Conservation (phyloP, 1,140 invertebrate genomes). For the Harpegnathos saltator region DNA sequence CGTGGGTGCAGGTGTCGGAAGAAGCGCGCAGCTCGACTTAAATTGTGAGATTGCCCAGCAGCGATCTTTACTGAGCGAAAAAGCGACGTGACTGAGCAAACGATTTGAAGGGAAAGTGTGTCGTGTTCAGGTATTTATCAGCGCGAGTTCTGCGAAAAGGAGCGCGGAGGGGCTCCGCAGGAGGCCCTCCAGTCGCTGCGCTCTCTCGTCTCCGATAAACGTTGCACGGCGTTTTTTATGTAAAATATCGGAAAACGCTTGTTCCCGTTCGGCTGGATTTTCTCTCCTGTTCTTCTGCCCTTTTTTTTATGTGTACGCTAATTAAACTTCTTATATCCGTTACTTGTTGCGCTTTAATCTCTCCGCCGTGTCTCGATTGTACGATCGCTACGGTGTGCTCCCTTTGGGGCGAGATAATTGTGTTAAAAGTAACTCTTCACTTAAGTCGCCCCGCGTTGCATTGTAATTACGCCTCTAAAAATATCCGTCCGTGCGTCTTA, state of each 20-base stretch:
- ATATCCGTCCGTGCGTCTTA: background rate
- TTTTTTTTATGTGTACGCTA: background rate
- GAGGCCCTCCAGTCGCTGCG: too few relatives aligned
- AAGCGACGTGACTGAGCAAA: background rate
- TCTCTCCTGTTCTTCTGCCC: background rate
- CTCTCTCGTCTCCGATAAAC: background rate
- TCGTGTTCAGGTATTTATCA: background rate
- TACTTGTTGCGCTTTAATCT: constrained; percentile 3
- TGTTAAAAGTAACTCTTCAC: background rate
- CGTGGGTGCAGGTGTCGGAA: background rate
- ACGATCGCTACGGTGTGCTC: too few relatives aligned
- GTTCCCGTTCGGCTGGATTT: background rate
- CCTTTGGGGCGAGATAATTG: constrained; percentile 2
- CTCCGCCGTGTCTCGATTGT: background rate
- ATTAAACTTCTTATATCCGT: constrained; percentile 30
- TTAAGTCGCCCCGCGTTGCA: background rate
- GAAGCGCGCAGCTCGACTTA: background rate
- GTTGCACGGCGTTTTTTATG: background rate
- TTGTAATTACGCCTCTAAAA: constrained; percentile 25
- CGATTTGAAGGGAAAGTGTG: background rate
- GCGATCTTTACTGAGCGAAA: background rate
- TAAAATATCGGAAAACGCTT: background rate
- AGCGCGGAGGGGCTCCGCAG: background rate
- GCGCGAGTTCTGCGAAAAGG: background rate
- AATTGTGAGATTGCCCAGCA: background rate